Base-by-base conservation (phyloP, 2,113 vertebrate species). In the Dipodomys stephensi region DNA sequence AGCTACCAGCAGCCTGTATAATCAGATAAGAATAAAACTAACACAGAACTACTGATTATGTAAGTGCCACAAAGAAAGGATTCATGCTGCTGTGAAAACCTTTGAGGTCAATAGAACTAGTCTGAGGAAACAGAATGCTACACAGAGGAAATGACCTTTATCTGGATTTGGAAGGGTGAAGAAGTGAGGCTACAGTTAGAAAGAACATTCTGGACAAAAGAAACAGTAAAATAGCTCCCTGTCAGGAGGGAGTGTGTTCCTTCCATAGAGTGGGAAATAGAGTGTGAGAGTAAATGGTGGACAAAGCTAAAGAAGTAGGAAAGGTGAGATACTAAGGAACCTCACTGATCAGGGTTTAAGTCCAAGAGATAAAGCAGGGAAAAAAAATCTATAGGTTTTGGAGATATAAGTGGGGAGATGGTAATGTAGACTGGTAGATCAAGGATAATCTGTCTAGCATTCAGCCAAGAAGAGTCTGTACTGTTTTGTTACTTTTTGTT, bases 141-240 rank as follows among this genome's bases (percentile, higher is more conserved):
- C 46, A 90, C 22, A 90, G 83, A 35, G 62, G 53, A 81, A 60
- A 18, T 62, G 5, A 32, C 65, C 73, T 46, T 83, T 74, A 71
- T 68, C 46, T 91, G 44, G 30, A 49, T 91, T 57, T 67, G 11
- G 81, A 79, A 69, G 4, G 12, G 11, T 83, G 62, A 84, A 53
- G 68, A 96, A 83, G 32, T 32, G 16, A 87, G 53, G 60, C 49
- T 76, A 27, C 46, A 35, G 10, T 25, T 87, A 35, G 65, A 96
- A 10, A 35, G 65, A 96, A 10, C 27, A 9, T 77, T 95, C 64
- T 60, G 22, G 28, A 30, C 44, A 32, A 81, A 65, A 23, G 11
- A 7, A 91, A 35, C 23, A 19, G n/a, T 77, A 20, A 73, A 71
- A 88, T 86, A 62, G 27, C 57, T 22, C 77, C 53, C 28, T 62